Evolutionary conservation across 1,140 invertebrate genomes (phyloP), one percentile per base, ranked within the genome.

Genomic region (Cherax destructor): DNA sequence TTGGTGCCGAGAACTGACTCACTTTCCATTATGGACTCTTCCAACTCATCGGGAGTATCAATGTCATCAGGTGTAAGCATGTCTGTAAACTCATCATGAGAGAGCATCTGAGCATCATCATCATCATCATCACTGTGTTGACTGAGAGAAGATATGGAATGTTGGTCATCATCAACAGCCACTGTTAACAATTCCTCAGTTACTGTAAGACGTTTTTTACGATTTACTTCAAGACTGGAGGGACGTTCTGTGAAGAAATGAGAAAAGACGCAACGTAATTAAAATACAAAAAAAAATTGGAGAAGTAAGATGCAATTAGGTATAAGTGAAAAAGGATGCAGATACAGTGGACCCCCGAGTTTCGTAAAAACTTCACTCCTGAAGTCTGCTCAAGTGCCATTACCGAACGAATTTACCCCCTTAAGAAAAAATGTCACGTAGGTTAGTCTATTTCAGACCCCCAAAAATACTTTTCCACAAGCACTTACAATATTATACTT

Each of bases 11-110:
- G 61, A 21, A 21, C 61, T 56, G 49, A 93, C 94, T 94, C 93
- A 95, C 95, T 93, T 90, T 94, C 94, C 92, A 95, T 92, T 49
- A 95, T 94, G 76, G 94, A 94, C 83, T 94, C 94, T 91, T 95
- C 95, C 87, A 95, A 93, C 91, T 95, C 95, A 93, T 95, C 95
- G 50, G 95, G 95, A 13, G 95, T 95, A 79, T 95, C 94, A 79
- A 95, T 94, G 77, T 93, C 93, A 86, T 92, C 93, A 30, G 93
- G 93, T 30, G 93, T 93, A 41, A 93, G 84, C 88, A 92, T 93
- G 77, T 93, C 93, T 30, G 91, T 88, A n/a, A 92, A 89, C n/a
- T 92, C 91, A 18, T 93, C 92, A 47, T 93, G 92, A 30, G 92
- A 93, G n/a, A 93, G 77, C 92, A 93, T 93, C 87, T 93, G 92